Base-by-base conservation (phyloP, 2,113 vertebrate species). In the Myanophis thanlyinensis region DNA sequence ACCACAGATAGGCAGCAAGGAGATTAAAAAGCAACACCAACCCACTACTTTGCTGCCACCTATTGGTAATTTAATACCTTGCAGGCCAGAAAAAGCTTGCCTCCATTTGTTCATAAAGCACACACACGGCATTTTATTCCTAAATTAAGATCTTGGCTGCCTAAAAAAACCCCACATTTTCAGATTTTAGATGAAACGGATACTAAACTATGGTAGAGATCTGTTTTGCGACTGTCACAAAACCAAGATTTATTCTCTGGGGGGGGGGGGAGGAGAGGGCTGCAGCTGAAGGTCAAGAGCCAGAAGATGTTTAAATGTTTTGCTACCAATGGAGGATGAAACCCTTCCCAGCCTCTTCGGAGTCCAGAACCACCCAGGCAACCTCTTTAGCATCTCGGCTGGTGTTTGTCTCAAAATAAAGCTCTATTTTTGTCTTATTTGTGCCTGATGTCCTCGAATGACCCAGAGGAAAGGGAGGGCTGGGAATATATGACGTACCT, bases 401-500 rank as follows among this genome's bases (percentile, higher is more conserved):
- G 0, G 95, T 94, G 44, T 94, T 95, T 93, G 91, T 95, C 93
- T 18, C 56, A 0, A 87, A 97, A 97, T 96, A 96, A 97, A 97
- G 47, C 67, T 97, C 96, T 97, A 96, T 97, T 97, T 97, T 97
- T 96, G 93, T 96, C 3, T 35, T 94, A 95, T 73, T 94, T 88
- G 89, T 52, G 67, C 46, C 59, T 0, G 12, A 87, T 56, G 92
- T 95, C 88, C n/a, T 0, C 1, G 27, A 4, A 0, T 1, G 12
- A 52, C 90, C 94, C 8, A 7, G 67, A 59, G 62, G 20, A 30
- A 54, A 1, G 0, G 30, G 62, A 44, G 87, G 23, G 3, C 13
- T 40, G 35, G 15, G n/a, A 84, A 40, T 8, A 40, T 2, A 80
- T 80, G 67, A 80, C 35, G 18, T 40, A 27, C 5, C 53, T 13